Evolutionary conservation across 2,888 invertebrate genomes (phyloP), one percentile per base, ranked within the genome.

Genomic region (Tinea pellionella): DNA sequence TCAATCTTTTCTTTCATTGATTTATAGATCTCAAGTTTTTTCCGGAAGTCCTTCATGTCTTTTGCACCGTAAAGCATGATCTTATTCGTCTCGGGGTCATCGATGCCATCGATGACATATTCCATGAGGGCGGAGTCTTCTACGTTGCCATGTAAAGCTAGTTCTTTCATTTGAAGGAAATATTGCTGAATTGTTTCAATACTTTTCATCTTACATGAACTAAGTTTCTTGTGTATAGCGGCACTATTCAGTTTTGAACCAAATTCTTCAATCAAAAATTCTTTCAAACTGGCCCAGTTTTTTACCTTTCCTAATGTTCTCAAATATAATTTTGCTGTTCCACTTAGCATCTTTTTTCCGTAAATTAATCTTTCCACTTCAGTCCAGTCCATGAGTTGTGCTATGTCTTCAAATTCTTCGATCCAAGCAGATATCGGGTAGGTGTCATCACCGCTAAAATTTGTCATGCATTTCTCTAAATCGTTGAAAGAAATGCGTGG

Each of bases 71-170:
- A n/a, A n/a, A n/a, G n/a, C n/a, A n/a, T n/a, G n/a, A n/a, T n/a
- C n/a, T n/a, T n/a, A n/a, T 30, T 30, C 30, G 4, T 4, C 9
- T 4, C 30, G 4, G 30, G 12, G 41, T 72, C 73, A 0, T 61
- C 59, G 9, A 79, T 73, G 0, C 73, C 76, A 62, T 78, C 74
- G 2, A 78, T 74, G 0, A 77, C 67, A 62, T 75, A 79, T 56
- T 75, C 72, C 3, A 74, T 76, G 6, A 76, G 47, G 2, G 66
- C 67, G 58, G 63, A 69, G 30, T 68, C 67, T 63, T 77, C 75
- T 24, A 77, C 64, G 2, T 64, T 64, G 0, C 67, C 74, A 57
- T 72, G 67, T 7, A 67, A 63, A 16, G 71, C 75, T n/a, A 76
- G 62, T 63, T 78, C 74, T 61, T 69, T 70, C 74, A 72, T 61